Percentiles rank a stretch among this genome's conserved stretches.
phyloP scores from a whole-genome alignment of 1,140 invertebrate species.

The Heliconius congener region DNA sequence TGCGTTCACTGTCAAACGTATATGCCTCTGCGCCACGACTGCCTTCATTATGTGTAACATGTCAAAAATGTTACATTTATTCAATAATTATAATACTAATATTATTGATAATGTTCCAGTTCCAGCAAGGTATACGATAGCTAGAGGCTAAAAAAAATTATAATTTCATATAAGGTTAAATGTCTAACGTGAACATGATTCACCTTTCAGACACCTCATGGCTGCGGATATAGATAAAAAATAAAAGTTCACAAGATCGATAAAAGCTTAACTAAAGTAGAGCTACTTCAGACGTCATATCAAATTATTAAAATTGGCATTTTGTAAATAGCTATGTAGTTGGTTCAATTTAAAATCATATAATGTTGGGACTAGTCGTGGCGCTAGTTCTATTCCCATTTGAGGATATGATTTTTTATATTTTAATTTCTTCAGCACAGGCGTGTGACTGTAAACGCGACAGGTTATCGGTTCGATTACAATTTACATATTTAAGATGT shows the following conservation, averaged over 20 bases:
- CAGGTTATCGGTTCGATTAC: no score
- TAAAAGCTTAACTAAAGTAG: background rate
- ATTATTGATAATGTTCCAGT: background rate
- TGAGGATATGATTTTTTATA: no score
- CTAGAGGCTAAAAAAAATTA: background rate
- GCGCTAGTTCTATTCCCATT: no score
- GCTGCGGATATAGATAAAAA: background rate
- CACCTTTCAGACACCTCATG: conserved; percentile 12
- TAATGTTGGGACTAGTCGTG: no score
- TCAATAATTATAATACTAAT: background rate
- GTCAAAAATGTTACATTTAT: background rate
- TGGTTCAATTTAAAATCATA: background rate
- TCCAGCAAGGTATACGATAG: conserved; percentile 3
- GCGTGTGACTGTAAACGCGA: no score
- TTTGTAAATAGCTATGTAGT: background rate
- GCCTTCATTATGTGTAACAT: background rate
- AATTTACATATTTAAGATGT: no score
- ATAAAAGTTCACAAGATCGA: background rate
- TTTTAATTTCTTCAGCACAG: no score
- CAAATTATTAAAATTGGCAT: background rate
- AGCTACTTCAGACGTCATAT: background rate
- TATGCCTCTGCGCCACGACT: no score
- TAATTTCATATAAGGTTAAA: conserved; percentile 2
- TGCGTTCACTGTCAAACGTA: background rate
- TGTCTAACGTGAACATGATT: background rate